phyloP scores from a whole-genome alignment of 2,113 vertebrate genomes.

The Euleptes europaea region DNA sequence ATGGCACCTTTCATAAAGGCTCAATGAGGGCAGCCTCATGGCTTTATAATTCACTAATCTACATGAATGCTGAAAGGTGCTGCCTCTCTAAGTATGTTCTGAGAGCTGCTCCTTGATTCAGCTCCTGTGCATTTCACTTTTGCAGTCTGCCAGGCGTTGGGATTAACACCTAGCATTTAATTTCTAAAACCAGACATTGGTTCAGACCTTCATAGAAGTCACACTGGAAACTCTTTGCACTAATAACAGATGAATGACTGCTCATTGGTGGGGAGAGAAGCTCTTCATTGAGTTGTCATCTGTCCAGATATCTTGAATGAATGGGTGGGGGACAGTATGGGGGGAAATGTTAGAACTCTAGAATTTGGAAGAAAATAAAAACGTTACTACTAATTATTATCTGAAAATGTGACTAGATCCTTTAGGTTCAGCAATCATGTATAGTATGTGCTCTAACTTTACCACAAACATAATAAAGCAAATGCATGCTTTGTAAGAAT shows the following conservation, averaged over 20 bases:
- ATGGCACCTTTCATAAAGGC: slow-evolving; percentile 1
- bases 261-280: not conserved
- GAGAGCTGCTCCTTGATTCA: not conserved
- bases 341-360: no score
- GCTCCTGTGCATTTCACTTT: not conserved
- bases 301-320: not conserved
- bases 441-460: not conserved
- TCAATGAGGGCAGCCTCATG: slow-evolving; percentile 14
- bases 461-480: not conserved
- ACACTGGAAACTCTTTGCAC: not conserved
- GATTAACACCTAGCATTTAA: not conserved
- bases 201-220: not conserved
- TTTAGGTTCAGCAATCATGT: not conserved
- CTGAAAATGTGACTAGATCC: not conserved
- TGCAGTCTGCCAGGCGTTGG: not conserved
- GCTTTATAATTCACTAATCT: slow-evolving; percentile 5
- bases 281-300: not conserved
- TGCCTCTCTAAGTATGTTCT: not conserved
- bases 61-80: slow-evolving; percentile 3
- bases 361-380: no score
- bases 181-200: not conserved
- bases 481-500: not conserved
- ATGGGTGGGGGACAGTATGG: no score
- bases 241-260: not conserved
- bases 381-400: not conserved